Evolutionary conservation across 2,888 invertebrate genomes (phyloP).

Genomic region (Hydrotaea cyrtoneurina): DNA sequence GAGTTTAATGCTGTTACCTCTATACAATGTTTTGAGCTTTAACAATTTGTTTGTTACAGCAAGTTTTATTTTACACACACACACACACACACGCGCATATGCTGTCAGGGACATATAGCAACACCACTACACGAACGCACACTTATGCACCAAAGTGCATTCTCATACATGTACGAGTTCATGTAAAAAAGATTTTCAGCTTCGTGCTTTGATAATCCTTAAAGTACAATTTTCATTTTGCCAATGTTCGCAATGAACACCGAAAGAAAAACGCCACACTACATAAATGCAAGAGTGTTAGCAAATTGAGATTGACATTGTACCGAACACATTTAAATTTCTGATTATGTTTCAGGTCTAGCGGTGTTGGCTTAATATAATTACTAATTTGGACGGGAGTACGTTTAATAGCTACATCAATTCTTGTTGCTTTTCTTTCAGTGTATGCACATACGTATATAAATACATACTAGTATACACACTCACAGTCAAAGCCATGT

Average conservation of each 20-base stretch:
- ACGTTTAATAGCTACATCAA: too few relatives aligned
- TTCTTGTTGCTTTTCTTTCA: too few relatives aligned
- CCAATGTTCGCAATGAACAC: constrained; percentile 14
- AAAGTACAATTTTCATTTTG: constrained; percentile 63
- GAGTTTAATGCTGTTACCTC: constrained; percentile 28
- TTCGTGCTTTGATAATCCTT: constrained; percentile 60
- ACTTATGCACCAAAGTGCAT: background rate
- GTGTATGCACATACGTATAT: background rate
- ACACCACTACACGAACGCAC: background rate
- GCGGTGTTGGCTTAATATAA: too few relatives aligned
- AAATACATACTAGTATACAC: too few relatives aligned
- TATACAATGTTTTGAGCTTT: constrained; percentile 19
- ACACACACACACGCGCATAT: background rate
- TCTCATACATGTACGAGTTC: constrained; percentile 1
- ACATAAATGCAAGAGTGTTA: too few relatives aligned
- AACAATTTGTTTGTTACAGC: constrained; percentile 53
- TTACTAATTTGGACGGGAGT: too few relatives aligned
- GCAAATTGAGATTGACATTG: too few relatives aligned
- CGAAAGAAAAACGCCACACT: too few relatives aligned
- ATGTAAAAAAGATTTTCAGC: constrained; percentile 61
- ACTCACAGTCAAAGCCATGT: background rate
- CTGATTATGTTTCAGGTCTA: too few relatives aligned
- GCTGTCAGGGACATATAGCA: background rate
- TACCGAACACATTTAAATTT: too few relatives aligned
- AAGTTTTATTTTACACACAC: constrained; percentile 53